These are phyloP conservation scores for Pseudocheirus occidentalis DNA, from an alignment of 2,797 vertebrate species.

Conservation along the genomic window DNA sequence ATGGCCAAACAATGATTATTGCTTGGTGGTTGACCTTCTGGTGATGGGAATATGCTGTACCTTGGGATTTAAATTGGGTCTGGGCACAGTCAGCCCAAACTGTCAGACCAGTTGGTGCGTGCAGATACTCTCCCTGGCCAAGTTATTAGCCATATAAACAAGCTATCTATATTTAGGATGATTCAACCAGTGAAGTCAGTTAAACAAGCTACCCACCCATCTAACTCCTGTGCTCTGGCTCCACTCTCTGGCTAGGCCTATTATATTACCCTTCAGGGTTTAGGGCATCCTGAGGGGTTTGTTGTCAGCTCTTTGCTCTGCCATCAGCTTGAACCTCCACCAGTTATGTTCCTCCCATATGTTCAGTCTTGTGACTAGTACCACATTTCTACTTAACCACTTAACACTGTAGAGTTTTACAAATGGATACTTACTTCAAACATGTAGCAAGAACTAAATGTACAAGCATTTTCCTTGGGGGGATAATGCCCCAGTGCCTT, in stretches of 20 bases:
- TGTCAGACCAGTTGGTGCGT: neutral
- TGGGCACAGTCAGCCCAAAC: neutral
- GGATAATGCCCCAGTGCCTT: neutral
- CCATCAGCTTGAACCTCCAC: neutral
- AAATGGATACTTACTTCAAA: neutral
- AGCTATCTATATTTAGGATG: neutral
- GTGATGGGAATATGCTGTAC: neutral
- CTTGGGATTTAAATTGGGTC: neutral
- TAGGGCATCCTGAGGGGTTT: neutral
- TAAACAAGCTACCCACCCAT: neutral
- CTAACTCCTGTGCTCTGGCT: neutral
- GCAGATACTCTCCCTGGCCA: neutral
- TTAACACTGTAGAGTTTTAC: neutral
- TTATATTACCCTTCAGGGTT: neutral
- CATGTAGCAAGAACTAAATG: neutral
- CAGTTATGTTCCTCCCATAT: neutral
- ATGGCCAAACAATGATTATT: neutral
- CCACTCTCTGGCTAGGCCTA: neutral
- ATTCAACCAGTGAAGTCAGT: neutral
- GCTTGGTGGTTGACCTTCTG: neutral
- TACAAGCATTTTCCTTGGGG: neutral
- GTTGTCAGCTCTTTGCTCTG: neutral
- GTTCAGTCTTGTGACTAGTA: neutral
- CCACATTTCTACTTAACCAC: neutral
- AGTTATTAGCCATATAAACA: neutral